Percentiles rank a stretch among this genome's conserved stretches.
phyloP scores from a whole-genome alignment of 1,140 invertebrate genomes.

The Xylocopa sonorina region DNA sequence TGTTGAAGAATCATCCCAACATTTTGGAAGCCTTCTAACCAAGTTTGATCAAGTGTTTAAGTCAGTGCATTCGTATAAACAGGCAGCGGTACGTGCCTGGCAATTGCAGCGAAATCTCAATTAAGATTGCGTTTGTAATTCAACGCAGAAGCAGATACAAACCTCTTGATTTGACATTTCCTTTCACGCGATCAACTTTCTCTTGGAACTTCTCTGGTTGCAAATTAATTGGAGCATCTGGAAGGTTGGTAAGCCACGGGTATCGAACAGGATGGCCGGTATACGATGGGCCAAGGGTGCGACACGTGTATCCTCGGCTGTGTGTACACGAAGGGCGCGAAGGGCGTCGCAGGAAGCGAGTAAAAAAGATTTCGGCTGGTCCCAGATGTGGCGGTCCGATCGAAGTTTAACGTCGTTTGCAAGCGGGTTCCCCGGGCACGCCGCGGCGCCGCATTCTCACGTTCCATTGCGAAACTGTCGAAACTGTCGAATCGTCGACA shows the following conservation, averaged over 20 bases:
- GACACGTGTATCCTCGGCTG: background rate
- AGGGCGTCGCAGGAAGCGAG: background rate
- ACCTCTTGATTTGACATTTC: no score
- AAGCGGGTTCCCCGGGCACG: slow-evolving; percentile 65
- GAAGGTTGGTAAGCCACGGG: slow-evolving; percentile 6
- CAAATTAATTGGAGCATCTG: slow-evolving; percentile 22
- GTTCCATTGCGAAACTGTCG: slow-evolving; percentile 76
- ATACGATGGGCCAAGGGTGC: no score
- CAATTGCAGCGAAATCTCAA: no score
- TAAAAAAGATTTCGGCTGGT: slow-evolving; percentile 61
- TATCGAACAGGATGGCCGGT: background rate
- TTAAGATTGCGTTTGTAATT: no score
- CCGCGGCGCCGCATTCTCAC: slow-evolving; percentile 69
- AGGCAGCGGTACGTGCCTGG: no score
- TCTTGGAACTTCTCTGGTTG: no score
- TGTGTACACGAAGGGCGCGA: background rate
- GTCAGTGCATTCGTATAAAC: no score
- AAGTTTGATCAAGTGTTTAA: no score
- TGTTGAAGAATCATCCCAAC: no score
- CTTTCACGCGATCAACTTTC: no score
- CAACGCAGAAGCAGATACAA: no score
- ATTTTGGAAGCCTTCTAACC: no score
- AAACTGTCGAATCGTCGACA: slow-evolving; percentile 79
- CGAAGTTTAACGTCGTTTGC: slow-evolving; percentile 79
- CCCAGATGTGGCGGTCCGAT: slow-evolving; percentile 61